Conservation (phyloP, 92 coral and sea anemone genomes). For the Heliopora coerulea region DNA sequence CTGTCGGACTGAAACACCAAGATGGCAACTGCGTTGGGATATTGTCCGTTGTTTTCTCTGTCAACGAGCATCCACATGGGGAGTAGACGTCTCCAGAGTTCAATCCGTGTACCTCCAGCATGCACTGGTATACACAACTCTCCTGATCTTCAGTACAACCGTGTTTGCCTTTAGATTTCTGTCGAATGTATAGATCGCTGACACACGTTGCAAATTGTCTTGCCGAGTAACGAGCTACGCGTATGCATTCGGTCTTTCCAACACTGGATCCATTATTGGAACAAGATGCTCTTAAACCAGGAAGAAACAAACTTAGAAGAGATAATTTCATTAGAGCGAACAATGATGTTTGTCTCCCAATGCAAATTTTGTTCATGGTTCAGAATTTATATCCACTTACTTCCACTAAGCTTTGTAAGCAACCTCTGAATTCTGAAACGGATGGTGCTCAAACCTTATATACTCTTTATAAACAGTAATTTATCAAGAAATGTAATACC, state of each 20-base stretch:
- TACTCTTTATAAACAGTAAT: no score
- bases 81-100: conserved; percentile 1
- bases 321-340: background rate
- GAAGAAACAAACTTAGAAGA: background rate
- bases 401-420: no score
- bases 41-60: background rate
- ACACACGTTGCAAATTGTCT: conserved; percentile 30
- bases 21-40: background rate
- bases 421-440: no score
- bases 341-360: background rate
- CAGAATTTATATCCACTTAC: no score
- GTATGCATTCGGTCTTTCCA: conserved; percentile 5
- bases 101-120: conserved; percentile 25
- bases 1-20: conserved; percentile 36
- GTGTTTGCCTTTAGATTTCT: conserved; percentile 39
- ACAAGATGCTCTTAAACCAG: background rate
- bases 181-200: conserved; percentile 31
- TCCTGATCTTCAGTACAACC: conserved; percentile 6
- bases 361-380: no score
- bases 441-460: no score
- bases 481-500: no score
- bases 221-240: conserved; percentile 15
- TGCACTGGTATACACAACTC: conserved; percentile 29
- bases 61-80: conserved; percentile 14
- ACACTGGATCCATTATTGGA: background rate